Base-by-base conservation (phyloP, 1,140 invertebrate genomes). In the Trichonephila clavipes region DNA sequence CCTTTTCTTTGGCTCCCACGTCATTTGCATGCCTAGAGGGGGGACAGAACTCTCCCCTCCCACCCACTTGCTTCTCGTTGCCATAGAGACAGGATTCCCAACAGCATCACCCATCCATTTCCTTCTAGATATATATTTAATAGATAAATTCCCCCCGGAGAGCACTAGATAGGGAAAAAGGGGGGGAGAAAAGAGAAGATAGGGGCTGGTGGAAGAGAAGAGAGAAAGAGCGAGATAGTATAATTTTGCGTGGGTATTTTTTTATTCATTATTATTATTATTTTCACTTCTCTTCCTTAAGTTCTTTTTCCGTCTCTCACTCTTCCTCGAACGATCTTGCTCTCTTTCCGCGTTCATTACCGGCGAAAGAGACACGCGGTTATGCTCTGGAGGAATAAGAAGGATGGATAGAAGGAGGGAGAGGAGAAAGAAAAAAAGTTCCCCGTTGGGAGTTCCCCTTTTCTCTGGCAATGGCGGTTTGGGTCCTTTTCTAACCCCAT, bases 101-200 rank as follows among this genome's bases (percentile, higher is more conserved):
- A 59, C 83, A 93, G 92, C 92, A 93, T 93, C 92, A 93, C 92
- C 92, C 92, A 93, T 93, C 92, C 86, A 93, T 93, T 93, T 93
- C 92, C 85, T 93, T 85, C 69, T 34, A 93, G 92, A 93, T 93
- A 93, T 93, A 93, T 93, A 93, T 93, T 93, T 93, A 93, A 93
- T 93, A 93, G 92, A 93, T 93, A 93, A 93, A 93, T 93, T 93
- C 92, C 92, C 92, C 92, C 92, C 66, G 92, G 92, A 93, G 92
- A 88, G 66, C 59, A 81, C 85, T 81, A 88, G 83, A 92, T 92
- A 92, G 90, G 62, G 82, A 69, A 92, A 92, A 69, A 61, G 64
- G 64, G 40, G 61, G 44, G 51, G n/a, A 93, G n/a, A 61, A 24
- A 69, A 69, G 88, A 88, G 85, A 72, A 21, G 34, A 34, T 34